These are phyloP conservation scores for Tortrix viridana DNA, from an alignment of 2,888 invertebrate genomes.

Conservation along the genomic window DNA sequence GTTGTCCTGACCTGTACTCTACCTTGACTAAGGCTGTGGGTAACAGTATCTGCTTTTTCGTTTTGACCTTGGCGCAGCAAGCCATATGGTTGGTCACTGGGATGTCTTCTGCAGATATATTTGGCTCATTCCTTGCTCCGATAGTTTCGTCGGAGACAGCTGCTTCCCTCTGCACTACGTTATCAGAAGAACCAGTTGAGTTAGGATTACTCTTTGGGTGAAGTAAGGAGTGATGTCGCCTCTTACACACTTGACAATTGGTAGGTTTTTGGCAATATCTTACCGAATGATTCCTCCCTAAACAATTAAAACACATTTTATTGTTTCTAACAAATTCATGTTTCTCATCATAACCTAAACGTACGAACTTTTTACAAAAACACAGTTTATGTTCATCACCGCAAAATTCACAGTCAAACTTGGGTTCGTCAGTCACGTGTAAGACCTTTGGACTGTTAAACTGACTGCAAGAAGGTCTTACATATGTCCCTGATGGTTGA, in stretches of 20 bases:
- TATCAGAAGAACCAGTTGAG: neutral
- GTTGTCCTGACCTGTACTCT: too few species aligned
- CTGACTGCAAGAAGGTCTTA: constrained; percentile 28
- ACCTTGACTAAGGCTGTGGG: too few species aligned
- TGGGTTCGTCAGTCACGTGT: neutral
- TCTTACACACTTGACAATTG: constrained; percentile 16
- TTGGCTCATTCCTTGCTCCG: neutral
- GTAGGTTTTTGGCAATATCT: constrained; percentile 14
- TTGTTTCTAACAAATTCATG: constrained; percentile 22
- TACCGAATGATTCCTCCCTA: constrained; percentile 19
- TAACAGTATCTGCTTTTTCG: too few species aligned
- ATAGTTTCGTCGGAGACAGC: neutral
- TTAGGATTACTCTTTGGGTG: constrained; percentile 2
- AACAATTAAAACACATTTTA: constrained; percentile 20
- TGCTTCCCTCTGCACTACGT: constrained; percentile 9
- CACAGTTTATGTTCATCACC: constrained; percentile 4
- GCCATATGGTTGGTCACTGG: too few species aligned
- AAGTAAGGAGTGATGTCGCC: constrained; percentile 23
- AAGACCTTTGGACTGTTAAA: neutral
- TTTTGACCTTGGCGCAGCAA: too few species aligned
- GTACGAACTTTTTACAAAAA: constrained; percentile 16
- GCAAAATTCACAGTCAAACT: constrained; percentile 2
- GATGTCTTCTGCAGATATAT: neutral
- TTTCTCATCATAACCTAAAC: neutral
- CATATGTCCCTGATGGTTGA: constrained; percentile 36